Evolutionary conservation across 2,888 invertebrate species (phyloP), one percentile per base, ranked within the genome.

Genomic region (Diloba caeruleocephala): DNA sequence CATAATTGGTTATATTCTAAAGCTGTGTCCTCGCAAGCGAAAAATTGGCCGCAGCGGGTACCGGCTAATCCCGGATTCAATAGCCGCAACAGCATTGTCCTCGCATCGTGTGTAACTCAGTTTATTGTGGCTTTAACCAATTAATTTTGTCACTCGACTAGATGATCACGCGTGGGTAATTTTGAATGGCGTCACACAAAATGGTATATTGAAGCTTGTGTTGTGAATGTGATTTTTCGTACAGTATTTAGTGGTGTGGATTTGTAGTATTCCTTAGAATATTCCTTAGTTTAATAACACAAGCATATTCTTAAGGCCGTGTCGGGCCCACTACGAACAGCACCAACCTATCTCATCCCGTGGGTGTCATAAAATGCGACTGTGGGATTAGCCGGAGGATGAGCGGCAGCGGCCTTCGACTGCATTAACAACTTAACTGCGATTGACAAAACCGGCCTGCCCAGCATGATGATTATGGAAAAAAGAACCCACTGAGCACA

Each of bases 91-190:
- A n/a, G 43, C 71, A 80, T 84, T 83, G 84, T 80, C 70, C 73
- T 66, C 76, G 69, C 60, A 76, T 79, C 85, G 81, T 85, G 82
- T 82, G 68, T 62, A 74, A 54, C 57, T 41, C 44, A 73, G 61
- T 78, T 86, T 85, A 84, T 87, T 67, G 78, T 69, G 74, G 80
- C 75, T 72, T 82, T 83, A 85, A 85, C 87, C 86, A 87, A 87
- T 87, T 87, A 87, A 87, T 84, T 84, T 84, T 82, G 85, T 88
- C 87, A 80, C 79, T 78, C 75, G 71, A 71, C 78, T 71, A 64
- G 71, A 71, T 76, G 80, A 82, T 84, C 71, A 78, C 55, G 72
- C 78, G 82, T 79, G 71, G 70, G 71, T 76, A 53, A 74, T 56
- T 60, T 1, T 68, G 31, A 64, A 61, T 81, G 79, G 77, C 52